Evolutionary conservation across 2,113 vertebrate genomes (phyloP), one percentile per base, ranked within the genome.

Genomic region (Brevimyrus niger): DNA sequence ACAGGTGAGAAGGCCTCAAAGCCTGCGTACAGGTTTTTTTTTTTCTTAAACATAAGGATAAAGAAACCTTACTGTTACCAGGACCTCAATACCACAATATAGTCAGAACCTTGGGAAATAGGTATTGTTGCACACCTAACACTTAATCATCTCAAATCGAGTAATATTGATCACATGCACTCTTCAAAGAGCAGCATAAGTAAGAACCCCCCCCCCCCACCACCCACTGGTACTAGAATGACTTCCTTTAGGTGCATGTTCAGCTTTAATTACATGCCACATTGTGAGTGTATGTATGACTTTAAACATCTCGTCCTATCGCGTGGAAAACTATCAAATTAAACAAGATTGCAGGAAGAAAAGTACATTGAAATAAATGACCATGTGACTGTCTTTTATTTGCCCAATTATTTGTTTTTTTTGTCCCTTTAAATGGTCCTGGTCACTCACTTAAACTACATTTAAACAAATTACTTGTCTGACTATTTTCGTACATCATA

Each of bases 1-100:
- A 93, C 98, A 98, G 97, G 98, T 99, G 96, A 97, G 97, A 93
- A 35, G 23, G 86, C 44, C 88, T 93, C 92, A 55, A 23, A 89
- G 11, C 51, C 53, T 42, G 13, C 65, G 1, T 35, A 83, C 55
- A 48, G 85, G 4, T 51, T 44, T 4, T 53, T 53, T 21, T 55
- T 44, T 55, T 55, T 21, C 19, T 55, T 21, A 55, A 55, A 21
- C 53, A 21, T 55, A 55, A 55, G 53, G 53, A 53, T 53, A 19
- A 2, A 53, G 17, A 53, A 53, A 55, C 53, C 5, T 55, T 55
- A 55, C 53, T 21, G 19, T 55, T 55, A 55, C 53, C 19, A 55
- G 19, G 53, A 21, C 51, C 17, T 4, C 17, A 53, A 53, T 53
- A 53, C 50, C 50, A 53, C 15, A 4, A 53, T 55, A 23, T 55